Base-by-base conservation (phyloP, 2,797 vertebrate genomes). In the Lophotriccus pileatus region DNA sequence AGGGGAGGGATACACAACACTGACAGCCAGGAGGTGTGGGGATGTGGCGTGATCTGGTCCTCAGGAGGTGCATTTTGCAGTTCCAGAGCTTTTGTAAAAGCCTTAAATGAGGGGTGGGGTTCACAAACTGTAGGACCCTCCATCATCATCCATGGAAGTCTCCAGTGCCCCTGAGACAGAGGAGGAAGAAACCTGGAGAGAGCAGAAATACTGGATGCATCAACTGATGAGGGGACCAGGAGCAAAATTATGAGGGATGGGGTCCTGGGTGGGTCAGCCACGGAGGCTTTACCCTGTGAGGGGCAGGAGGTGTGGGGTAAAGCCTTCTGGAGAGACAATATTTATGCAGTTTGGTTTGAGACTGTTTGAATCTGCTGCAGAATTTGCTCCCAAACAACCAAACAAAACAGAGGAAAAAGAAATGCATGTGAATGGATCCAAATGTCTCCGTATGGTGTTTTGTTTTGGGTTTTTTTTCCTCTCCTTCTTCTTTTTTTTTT, bases 341-440 rank as follows among this genome's bases (percentile, higher is more conserved):
- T 94, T 94, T 83, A 87, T 53, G 69, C 2, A 2, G 6, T 63
- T 79, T 66, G 50, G 18, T 55, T 58, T 79, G 69, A 5, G 50
- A 67, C 30, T 90, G 73, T 76, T 86, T 73, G 78, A 90, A 92
- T 52, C 63, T 16, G 4, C 75, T 75, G 60, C 72, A 89, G 77
- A 89, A 78, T 87, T 89, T 84, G 22, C 64, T 96, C 66, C 62
- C 79, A 89, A 96, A 83, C 82, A 93, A 83, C 59, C 64, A 95
- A 94, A 84, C 85, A 90, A 90, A 70, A 68, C 60, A 92, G 87
- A 93, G 50, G 52, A 62, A 62, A 72, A 87, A 91, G 85, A 91
- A 77, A 68, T 13, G 43, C 30, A 47, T 59, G 73, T 84, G 79
- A 89, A 91, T 66, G 73, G 73, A 81, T 93, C 87, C 91, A 94